phyloP scores from a whole-genome alignment of 1,140 invertebrate genomes.

The Penaeus japonicus region DNA sequence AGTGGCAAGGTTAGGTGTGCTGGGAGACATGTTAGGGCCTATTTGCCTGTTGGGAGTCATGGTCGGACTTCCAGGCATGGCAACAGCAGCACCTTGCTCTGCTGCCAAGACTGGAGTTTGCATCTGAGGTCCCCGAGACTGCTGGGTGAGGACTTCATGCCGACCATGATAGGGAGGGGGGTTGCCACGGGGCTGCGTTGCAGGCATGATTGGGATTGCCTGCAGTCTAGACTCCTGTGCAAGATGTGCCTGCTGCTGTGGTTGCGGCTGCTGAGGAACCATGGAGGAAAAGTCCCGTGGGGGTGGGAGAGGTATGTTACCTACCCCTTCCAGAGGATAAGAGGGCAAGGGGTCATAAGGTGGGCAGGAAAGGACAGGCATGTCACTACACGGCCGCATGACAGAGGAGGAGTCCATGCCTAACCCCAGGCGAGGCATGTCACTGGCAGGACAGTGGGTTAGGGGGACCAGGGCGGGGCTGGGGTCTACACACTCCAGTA shows the following conservation, averaged over 20 bases:
- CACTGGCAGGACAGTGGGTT: constrained; percentile 9
- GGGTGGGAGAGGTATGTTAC: not conserved
- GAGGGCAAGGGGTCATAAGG: constrained; percentile 31
- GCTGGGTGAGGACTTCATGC: constrained; percentile 31
- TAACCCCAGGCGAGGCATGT: constrained; percentile 3
- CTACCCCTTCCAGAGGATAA: constrained; percentile 6
- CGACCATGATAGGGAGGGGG: constrained; percentile 43
- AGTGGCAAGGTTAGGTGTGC: constrained; percentile 35
- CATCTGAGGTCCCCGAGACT: not conserved
- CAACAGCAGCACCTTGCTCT: not conserved
- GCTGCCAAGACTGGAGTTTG: constrained; percentile 8
- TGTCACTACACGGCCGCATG: not conserved
- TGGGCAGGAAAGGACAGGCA: constrained; percentile 13
- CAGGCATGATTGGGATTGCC: not conserved
- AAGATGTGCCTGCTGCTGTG: not conserved
- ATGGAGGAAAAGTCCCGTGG: constrained; percentile 19
- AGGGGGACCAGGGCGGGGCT: not conserved
- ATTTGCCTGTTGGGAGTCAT: not conserved
- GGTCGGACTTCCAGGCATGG: not conserved
- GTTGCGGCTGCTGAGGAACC: constrained; percentile 2
- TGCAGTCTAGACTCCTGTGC: not conserved
- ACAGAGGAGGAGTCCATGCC: not conserved
- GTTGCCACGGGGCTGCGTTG: not conserved
- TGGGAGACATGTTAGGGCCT: constrained; percentile 24
- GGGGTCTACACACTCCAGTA: constrained; percentile 76